Evolutionary conservation across 2,113 vertebrate species (phyloP), one percentile per base, ranked within the genome.

Genomic region (Gobius niger): DNA sequence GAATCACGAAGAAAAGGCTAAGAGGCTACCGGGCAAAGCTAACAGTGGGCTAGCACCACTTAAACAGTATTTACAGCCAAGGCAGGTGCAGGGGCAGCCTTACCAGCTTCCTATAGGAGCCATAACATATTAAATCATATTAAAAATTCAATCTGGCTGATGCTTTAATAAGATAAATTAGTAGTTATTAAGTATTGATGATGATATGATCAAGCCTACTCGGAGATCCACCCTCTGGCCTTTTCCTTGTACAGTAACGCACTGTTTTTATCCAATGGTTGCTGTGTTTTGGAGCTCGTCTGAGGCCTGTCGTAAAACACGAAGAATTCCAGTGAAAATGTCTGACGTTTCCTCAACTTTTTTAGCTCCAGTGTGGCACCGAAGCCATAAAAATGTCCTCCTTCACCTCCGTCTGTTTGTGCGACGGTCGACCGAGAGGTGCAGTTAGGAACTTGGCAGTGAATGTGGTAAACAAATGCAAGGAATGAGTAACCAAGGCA

Each of bases 341-440:
- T 71, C 65, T 73, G 56, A 54, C 49, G 59, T 84, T 85, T 80
- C 77, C 51, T 10, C 15, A 4, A 14, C 41, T 47, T 13, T 57
- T 65, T 14, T 73, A 71, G 49, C 24, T 51, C 19, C 16, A 49
- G 44, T 11, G 11, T 57, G 65, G 70, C 53, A 81, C 52, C 24
- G 51, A 77, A 85, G 83, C 82, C 78, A 83, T 85, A 74, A 89
- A 86, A 86, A 76, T 60, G 41, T 72, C 14, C 57, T 6, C 1
- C 63, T 63, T 70, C 73, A 81, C 67, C 83, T 81, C 77, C 16
- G 14, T 71, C 62, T 65, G 75, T 87, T 83, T 83, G 68, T 59
- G 74, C 42, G 70, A 70, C 9, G 44, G 66, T 73, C 50, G 52
- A n/a, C 65, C 77, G 65, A 66, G 65, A 14, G 49, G 67, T 1